phyloP scores from a whole-genome alignment of 2,113 vertebrate genomes.

The Polypterus senegalus region DNA sequence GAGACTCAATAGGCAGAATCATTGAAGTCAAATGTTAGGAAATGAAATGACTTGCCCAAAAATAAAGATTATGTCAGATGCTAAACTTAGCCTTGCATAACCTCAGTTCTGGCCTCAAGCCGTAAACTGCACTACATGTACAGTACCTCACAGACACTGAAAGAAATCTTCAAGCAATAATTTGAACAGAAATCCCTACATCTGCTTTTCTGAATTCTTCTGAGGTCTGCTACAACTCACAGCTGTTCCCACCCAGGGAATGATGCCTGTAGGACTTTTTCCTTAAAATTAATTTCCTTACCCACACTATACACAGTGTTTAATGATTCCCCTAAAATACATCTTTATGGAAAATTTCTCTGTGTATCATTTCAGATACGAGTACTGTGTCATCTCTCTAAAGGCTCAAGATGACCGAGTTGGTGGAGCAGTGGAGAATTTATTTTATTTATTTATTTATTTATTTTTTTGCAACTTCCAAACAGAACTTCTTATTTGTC shows the following conservation, averaged over 20 bases:
- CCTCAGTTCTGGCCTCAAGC: background rate
- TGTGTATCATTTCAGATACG: no score
- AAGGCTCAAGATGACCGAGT: no score
- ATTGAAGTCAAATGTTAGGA: background rate
- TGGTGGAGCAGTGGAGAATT: no score
- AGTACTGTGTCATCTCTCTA: no score
- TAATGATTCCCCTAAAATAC: conserved; percentile 27
- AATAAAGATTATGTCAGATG: background rate
- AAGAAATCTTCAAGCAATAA: conserved; percentile 6
- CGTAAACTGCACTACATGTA: background rate
- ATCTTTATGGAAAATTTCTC: background rate
- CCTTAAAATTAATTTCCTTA: conserved; percentile 31
- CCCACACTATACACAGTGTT: conserved; percentile 38
- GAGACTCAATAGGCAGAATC: background rate
- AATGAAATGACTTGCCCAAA: background rate
- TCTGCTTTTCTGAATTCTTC: conserved; percentile 22
- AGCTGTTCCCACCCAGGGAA: conserved; percentile 31
- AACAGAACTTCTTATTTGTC: no score
- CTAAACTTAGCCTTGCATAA: background rate
- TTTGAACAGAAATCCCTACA: conserved; percentile 18
- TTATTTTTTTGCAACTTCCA: no score
- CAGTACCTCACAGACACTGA: background rate
- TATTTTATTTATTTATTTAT: no score
- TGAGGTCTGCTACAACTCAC: conserved; percentile 22
- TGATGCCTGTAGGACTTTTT: conserved; percentile 32